Base-by-base conservation (phyloP, 2,113 vertebrate genomes). In the Oryzias celebensis region DNA sequence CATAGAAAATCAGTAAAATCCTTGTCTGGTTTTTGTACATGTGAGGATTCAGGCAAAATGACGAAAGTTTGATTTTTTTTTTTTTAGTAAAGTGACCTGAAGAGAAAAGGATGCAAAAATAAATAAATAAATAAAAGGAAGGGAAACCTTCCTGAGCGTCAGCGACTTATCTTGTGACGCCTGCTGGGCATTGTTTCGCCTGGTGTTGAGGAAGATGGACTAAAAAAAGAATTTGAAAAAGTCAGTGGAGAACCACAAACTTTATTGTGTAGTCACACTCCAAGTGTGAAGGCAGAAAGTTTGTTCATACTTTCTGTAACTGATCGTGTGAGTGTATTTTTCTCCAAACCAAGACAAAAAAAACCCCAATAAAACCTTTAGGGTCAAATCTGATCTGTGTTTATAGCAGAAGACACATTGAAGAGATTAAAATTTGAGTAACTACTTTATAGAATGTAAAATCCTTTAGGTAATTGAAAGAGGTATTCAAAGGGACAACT, bases 91-190 rank as follows among this genome's bases (percentile, higher is more conserved):
- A 66, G 47, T 80, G 80, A 86, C 71, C 77, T 59, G 65, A 0
- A 42, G 41, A 83, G 82, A 77, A 85, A 90, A 85, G 86, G 56
- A 4, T 28, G 63, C 71, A 67, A 31, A 70, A 65, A 80, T 60
- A 78, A 16, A 14, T 1, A 50, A 53, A 28, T 26, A 89, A 80
- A 87, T 83, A 85, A 88, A 85, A 63, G 87, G 88, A 91, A 91
- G 88, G 77, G 73, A 89, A 89, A 88, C 83, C 87, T 90, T 89
- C 87, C 90, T 87, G 89, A 90, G 78, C 87, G 87, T 89, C 88
- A 88, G 70, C 41, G 13, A 73, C 82, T 88, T 77, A 86, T 87
- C 88, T 85, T 77, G 90, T 89, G 89, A 90, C 67, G 88, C 81
- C 78, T 78, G 85, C 80, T 72, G 62, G 62, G 77, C 76, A 90